phyloP scores from a whole-genome alignment of 2,888 invertebrate species.

The Lycocerus yunnanus region DNA sequence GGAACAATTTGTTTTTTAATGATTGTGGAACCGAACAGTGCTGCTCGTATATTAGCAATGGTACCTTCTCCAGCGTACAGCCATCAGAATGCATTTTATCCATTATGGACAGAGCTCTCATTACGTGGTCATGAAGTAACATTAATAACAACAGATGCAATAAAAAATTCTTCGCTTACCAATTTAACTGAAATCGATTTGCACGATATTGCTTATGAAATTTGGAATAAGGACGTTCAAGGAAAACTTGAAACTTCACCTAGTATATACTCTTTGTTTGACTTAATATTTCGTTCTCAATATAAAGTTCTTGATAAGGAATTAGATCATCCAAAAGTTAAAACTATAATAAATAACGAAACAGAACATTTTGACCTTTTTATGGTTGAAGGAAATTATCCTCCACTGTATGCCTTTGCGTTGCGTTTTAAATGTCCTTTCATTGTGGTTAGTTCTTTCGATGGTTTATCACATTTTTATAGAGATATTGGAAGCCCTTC shows the following conservation, averaged over 20 bases:
- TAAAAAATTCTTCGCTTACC: slow-evolving; percentile 47
- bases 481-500: slow-evolving; percentile 44
- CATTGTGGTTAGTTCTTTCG: neutral
- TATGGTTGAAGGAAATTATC: neutral
- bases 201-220: neutral
- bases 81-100: slow-evolving; percentile 57
- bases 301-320: neutral
- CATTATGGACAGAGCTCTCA: slow-evolving; percentile 55
- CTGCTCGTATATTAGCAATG: slow-evolving; percentile 54
- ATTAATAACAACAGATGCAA: slow-evolving; percentile 54
- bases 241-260: neutral
- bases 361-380: neutral
- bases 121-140: slow-evolving; percentile 58
- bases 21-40: neutral
- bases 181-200: slow-evolving; percentile 55
- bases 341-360: neutral
- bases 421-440: neutral
- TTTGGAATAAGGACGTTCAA: neutral
- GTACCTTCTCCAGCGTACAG: slow-evolving; percentile 56
- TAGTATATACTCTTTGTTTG: neutral
- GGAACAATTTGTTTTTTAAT: neutral
- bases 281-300: neutral
- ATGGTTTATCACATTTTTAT: neutral
- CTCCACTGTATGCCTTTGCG: neutral
- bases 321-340: neutral